Evolutionary conservation across 2,113 vertebrate genomes (phyloP), one percentile per base, ranked within the genome.

Genomic region (Pelodiscus sinensis): DNA sequence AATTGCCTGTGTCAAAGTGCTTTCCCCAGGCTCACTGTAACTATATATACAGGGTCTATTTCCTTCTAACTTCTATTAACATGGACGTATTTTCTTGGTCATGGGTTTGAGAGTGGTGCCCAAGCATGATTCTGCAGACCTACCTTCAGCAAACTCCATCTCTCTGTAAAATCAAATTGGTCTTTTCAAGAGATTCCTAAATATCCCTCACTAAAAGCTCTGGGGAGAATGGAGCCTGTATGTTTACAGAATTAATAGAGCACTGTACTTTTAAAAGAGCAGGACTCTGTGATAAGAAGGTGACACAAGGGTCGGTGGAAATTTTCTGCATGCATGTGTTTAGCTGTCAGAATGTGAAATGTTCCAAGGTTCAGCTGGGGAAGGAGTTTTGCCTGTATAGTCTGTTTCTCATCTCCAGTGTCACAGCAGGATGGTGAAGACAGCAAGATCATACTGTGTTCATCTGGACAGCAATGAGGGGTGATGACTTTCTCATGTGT

Each of bases 271-370:
- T 51, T 86, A 82, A 86, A 82, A 91, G 83, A 77, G 57, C 31
- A 79, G 58, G 35, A 78, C 82, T 77, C 86, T 54, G 62, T 65
- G 93, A 94, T 91, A 96, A 95, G 87, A 84, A 29, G 52, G 92
- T 84, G 92, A 87, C 2, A 82, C 0, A 57, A 89, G 25, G 79
- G 89, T 82, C 31, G 79, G 68, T 22, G 89, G 91, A 91, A 91
- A 50, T 4, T 82, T 96, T 91, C 92, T 79, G 80, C 87, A 90
- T 10, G 54, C 90, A 94, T 94, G 56, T 82, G 31, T 90, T 94
- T 94, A 93, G 90, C 94, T 96, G 82, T 62, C 78, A 65, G 27
- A 62, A 71, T 8, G 44, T 38, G 83, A 89, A 83, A 38, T 51
- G 79, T 1, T 0, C 71, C 25, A 35, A 79, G 85, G 78, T 65